Percentiles rank a stretch among this genome's conserved stretches.
These are phyloP conservation scores for Ammodytes dubius DNA, from an alignment of 2,113 vertebrate species.

Conservation along the genomic window DNA sequence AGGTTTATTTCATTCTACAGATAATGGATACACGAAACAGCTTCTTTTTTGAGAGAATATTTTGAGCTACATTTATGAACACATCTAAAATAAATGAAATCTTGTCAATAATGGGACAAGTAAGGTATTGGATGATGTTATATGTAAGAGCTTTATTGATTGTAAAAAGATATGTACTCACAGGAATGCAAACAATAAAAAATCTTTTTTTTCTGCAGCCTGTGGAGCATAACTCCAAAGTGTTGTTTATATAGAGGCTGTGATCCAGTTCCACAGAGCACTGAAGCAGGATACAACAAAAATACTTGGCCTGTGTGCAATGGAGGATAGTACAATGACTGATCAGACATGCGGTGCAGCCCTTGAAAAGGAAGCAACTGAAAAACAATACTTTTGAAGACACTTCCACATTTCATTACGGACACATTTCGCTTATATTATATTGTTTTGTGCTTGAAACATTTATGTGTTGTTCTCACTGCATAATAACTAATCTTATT, in stretches of 20 bases:
- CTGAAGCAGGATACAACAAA: slow-evolving; percentile 57
- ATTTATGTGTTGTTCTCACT: not conserved
- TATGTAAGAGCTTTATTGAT: not conserved
- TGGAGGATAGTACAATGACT: slow-evolving; percentile 29
- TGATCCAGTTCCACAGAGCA: slow-evolving; percentile 60
- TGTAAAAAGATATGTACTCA: slow-evolving; percentile 19
- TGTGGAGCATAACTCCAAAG: slow-evolving; percentile 45
- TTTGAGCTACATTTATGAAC: not conserved
- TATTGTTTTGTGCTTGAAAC: not conserved
- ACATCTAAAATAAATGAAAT: not conserved
- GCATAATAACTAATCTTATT: not conserved
- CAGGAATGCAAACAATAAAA: not conserved
- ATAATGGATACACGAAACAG: not conserved
- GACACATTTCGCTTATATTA: not conserved
- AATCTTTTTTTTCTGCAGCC: slow-evolving; percentile 8
- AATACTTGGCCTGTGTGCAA: slow-evolving; percentile 45
- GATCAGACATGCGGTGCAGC: slow-evolving; percentile 39
- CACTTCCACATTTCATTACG: not conserved
- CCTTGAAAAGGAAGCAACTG: slow-evolving; percentile 15
- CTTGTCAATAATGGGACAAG: not conserved
- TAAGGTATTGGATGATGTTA: not conserved
- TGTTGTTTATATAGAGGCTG: slow-evolving; percentile 65
- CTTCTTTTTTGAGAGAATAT: not conserved
- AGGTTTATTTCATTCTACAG: not conserved
- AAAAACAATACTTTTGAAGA: slow-evolving; percentile 9